Evolutionary conservation across 1,140 invertebrate genomes (phyloP).

Genomic region (Pomacea maculata): DNA sequence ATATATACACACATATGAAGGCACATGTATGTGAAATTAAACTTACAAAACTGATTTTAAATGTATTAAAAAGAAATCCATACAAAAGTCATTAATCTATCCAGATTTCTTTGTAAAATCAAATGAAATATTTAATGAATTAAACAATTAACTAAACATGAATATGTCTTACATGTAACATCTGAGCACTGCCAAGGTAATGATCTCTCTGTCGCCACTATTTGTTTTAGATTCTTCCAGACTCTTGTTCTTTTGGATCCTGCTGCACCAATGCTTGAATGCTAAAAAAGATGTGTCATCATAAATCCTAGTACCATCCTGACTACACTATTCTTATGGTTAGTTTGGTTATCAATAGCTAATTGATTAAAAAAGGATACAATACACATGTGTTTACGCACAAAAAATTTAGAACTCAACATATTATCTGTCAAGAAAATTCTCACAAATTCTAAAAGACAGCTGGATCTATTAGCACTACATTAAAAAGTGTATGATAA

Average conservation of each 20-base stretch:
- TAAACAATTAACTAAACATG: background rate
- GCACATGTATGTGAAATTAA: background rate
- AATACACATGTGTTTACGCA: background rate
- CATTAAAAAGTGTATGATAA: background rate
- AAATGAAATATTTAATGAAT: background rate
- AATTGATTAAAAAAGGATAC: background rate
- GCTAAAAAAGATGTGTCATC: conserved; percentile 39
- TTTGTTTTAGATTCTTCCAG: conserved; percentile 65
- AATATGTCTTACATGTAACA: conserved; percentile 50
- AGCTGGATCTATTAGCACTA: no score
- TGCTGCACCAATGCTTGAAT: conserved; percentile 57
- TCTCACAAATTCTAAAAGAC: background rate
- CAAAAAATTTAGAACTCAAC: background rate
- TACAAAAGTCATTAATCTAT: background rate
- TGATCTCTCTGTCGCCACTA: conserved; percentile 53
- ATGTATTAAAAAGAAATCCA: background rate
- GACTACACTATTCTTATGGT: no score
- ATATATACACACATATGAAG: no score
- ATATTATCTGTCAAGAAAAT: background rate
- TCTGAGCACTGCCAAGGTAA: conserved; percentile 53
- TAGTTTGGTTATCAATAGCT: background rate
- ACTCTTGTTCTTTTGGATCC: conserved; percentile 57
- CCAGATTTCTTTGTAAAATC: background rate
- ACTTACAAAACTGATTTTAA: background rate
- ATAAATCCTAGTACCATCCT: no score